Conservation (phyloP, 2,888 invertebrate species). For the Parthenolecanium corni region DNA sequence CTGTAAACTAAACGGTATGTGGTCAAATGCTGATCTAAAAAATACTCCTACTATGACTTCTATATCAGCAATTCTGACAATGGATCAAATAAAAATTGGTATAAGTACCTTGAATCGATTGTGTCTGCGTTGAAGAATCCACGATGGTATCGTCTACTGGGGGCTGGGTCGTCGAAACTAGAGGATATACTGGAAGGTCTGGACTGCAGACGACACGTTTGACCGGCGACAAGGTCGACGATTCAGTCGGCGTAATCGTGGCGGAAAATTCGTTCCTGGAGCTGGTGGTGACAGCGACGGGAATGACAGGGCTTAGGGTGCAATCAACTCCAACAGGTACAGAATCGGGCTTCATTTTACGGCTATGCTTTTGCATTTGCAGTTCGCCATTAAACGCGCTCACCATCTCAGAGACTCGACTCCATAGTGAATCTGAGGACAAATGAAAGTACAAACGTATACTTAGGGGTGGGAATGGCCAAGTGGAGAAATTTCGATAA, state of each 20-base stretch:
- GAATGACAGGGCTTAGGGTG: conserved; percentile 36
- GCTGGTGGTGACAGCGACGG: conserved; percentile 44
- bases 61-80: too few species aligned
- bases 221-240: conserved; percentile 37
- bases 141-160: conserved; percentile 33
- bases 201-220: conserved; percentile 50
- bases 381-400: conserved; percentile 40
- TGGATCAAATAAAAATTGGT: too few species aligned
- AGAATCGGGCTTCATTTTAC: conserved; percentile 36
- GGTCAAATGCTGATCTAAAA: too few species aligned
- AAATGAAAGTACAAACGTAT: neutral
- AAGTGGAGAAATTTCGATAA: neutral
- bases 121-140: conserved; percentile 31
- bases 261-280: conserved; percentile 32
- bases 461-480: neutral
- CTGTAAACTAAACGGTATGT: too few species aligned
- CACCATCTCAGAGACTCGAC: conserved; percentile 43
- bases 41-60: too few species aligned
- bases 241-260: conserved; percentile 29
- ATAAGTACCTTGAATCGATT: conserved; percentile 18
- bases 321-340: conserved; percentile 39
- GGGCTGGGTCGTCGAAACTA: conserved; percentile 32
- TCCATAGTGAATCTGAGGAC: conserved; percentile 42
- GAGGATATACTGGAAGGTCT: conserved; percentile 43
- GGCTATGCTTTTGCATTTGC: conserved; percentile 33